Evolutionary conservation across 2,113 vertebrate genomes (phyloP), one percentile per base, ranked within the genome.

Genomic region (Manacus vitellinus): DNA sequence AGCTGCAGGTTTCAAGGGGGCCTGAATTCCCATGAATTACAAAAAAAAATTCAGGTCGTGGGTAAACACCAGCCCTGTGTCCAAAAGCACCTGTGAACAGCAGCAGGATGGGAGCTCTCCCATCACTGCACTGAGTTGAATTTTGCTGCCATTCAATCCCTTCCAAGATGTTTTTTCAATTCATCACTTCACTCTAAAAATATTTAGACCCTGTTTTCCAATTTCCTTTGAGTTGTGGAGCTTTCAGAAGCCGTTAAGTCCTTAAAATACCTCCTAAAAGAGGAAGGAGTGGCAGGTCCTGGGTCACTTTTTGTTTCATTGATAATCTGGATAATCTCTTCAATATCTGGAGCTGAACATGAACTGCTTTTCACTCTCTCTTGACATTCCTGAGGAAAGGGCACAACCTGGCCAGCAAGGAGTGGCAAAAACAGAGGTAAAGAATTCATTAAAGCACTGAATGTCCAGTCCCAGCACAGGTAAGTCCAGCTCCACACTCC

Each of bases 81-180:
- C 46, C 56, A 70, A 17, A 22, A 1, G 4, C 12, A 14, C 12
- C 28, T 9, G 20, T 18, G 8, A 55, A 44, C 30, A 56, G 54
- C 82, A 81, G 77, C 51, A 39, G 82, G 82, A 3, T 21, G 61
- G 61, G 43, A 58, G 51, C 56, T 58, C 67, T 39, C 1, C 23
- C 11, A 9, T 6, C 54, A 6, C 56, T 4, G 35, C 22, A 58
- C 14, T 4, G 1, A 21, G 3, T 0, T 11, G 51, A 8, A 11
- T 51, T 73, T 51, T 10, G 43, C 49, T 27, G 49, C 49, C 49
- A 27, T 44, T 44, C 3, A 63, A 59, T 5, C 41, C 37, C 20
- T 73, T 8, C 23, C 23, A 11, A 84, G n/a, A 10, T 10, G 7
- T 15, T 70, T 75, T 65, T 75, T 43, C 41, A 31, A 39, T 15